Evolutionary conservation across 2,888 invertebrate species (phyloP).

Genomic region (Tortricodes alternella): DNA sequence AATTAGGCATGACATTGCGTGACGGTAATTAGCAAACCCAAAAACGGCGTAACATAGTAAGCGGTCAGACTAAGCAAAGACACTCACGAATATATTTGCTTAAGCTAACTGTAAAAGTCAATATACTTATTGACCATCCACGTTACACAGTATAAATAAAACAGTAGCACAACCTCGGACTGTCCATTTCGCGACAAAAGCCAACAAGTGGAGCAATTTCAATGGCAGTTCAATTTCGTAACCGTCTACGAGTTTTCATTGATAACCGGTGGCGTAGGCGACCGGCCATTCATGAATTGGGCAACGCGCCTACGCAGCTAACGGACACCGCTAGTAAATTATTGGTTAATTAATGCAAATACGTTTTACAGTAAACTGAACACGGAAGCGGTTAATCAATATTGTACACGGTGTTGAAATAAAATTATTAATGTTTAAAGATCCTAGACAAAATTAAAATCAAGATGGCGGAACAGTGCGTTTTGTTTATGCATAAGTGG

Average conservation of each 20-base stretch:
- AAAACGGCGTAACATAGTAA: background rate
- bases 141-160: slow-evolving; percentile 12
- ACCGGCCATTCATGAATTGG: slow-evolving; percentile 77
- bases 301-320: slow-evolving; percentile 70
- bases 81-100: slow-evolving; percentile 15
- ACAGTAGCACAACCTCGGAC: slow-evolving; percentile 14
- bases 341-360: slow-evolving; percentile 72
- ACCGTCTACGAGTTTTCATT: slow-evolving; percentile 70
- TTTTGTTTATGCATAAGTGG: too few species aligned
- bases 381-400: slow-evolving; percentile 53
- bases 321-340: slow-evolving; percentile 66
- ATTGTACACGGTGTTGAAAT: slow-evolving; percentile 19
- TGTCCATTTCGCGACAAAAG: slow-evolving; percentile 23
- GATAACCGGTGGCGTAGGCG: slow-evolving; percentile 70
- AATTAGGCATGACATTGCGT: slow-evolving; percentile 13
- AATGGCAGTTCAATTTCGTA: slow-evolving; percentile 60
- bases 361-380: slow-evolving; percentile 58
- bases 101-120: background rate
- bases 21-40: background rate
- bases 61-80: background rate
- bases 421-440: background rate
- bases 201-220: slow-evolving; percentile 52
- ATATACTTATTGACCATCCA: slow-evolving; percentile 5
- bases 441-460: background rate
- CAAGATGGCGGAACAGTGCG: too few species aligned